phyloP scores from a whole-genome alignment of 2,797 vertebrate species.

The Monodelphis domestica region DNA sequence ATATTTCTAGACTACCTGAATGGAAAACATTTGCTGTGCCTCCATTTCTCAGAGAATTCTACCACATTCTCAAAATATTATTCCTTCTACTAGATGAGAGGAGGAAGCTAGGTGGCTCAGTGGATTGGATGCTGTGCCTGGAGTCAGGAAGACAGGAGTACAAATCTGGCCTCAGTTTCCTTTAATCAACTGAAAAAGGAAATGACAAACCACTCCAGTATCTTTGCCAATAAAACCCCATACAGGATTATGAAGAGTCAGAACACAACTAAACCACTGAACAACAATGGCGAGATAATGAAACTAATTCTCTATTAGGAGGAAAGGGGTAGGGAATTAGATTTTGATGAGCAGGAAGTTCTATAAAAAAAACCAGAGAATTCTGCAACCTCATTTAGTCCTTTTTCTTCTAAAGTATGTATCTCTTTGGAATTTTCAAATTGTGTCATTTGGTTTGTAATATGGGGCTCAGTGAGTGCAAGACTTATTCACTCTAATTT shows the following conservation, averaged over 20 bases:
- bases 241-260: too few species aligned
- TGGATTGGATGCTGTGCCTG: neutral
- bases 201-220: too few species aligned
- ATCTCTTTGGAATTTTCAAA: slow-evolving; percentile 33
- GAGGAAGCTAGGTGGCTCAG: neutral
- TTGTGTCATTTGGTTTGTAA: neutral
- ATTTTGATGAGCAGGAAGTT: neutral
- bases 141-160: neutral
- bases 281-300: too few species aligned
- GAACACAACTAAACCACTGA: too few species aligned
- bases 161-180: neutral
- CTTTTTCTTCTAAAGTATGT: neutral
- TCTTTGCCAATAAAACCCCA: too few species aligned
- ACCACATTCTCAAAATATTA: neutral
- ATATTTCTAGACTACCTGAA: slow-evolving; percentile 34
- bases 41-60: neutral
- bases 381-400: neutral
- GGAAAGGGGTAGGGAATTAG: neutral
- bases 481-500: neutral
- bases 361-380: neutral
- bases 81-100: neutral
- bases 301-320: too few species aligned
- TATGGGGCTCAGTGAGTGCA: neutral
- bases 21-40: neutral
- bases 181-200: neutral